These are phyloP conservation scores for Drosophila pachea DNA, from an alignment of 1,140 invertebrate species.

Conservation along the genomic window DNA sequence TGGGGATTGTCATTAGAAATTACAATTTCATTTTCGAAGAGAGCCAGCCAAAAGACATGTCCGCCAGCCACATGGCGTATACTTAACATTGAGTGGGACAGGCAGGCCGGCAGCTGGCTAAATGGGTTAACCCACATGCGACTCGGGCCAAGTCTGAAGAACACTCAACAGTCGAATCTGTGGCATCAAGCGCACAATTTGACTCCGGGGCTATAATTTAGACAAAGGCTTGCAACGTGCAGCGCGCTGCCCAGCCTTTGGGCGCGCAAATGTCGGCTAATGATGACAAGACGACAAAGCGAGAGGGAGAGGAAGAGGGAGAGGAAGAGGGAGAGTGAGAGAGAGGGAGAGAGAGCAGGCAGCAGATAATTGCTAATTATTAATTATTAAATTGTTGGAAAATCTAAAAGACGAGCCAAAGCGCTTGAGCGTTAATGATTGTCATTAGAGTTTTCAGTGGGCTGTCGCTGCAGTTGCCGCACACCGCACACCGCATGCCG, in stretches of 20 bases:
- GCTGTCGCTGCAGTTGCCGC: conserved; percentile 1
- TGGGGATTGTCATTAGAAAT: conserved; percentile 43
- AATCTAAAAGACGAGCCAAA: conserved; percentile 44
- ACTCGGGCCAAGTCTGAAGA: conserved; percentile 25
- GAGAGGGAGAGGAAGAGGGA: neutral
- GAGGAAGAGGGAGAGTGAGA: neutral
- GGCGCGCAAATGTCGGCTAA: conserved; percentile 25
- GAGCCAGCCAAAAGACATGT: conserved; percentile 11
- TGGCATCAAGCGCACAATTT: conserved; percentile 8
- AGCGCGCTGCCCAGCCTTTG: conserved; percentile 15
- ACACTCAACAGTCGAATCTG: neutral
- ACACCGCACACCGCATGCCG: neutral
- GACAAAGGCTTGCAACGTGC: neutral
- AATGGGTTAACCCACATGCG: conserved; percentile 58
- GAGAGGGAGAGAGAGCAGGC: neutral
- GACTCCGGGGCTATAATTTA: conserved; percentile 16
- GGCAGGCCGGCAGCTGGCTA: conserved; percentile 22
- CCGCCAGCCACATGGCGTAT: conserved; percentile 18
- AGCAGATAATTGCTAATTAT: conserved; percentile 68
- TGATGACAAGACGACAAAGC: neutral
- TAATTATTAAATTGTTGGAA: conserved; percentile 70
- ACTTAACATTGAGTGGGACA: conserved; percentile 14
- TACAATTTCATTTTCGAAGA: conserved; percentile 55
- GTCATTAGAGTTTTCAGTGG: conserved; percentile 46
- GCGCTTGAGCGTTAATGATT: conserved; percentile 54